A percentile compares a stretch with the other conserved stretches of the same genome.
Conservation (phyloP, 2,888 invertebrate species). For the Lasiommata megera region DNA sequence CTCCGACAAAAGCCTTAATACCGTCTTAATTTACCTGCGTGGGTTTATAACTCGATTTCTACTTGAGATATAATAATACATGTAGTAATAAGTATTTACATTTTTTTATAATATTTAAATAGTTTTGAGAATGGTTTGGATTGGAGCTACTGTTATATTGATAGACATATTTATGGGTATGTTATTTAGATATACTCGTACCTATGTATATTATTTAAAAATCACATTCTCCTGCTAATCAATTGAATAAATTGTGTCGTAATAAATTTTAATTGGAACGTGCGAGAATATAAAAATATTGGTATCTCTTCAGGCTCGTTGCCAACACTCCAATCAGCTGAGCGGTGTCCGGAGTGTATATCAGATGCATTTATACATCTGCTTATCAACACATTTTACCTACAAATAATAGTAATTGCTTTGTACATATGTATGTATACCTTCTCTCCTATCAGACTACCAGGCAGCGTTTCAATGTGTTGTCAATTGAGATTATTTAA, state of each 20-base stretch:
- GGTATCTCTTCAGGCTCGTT: slow-evolving; percentile 33
- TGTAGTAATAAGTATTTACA: background rate
- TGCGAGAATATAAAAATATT: slow-evolving; percentile 35
- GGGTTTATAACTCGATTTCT: slow-evolving; percentile 23
- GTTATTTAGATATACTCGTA: no score
- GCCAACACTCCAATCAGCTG: slow-evolving; percentile 33
- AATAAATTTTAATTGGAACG: slow-evolving; percentile 35
- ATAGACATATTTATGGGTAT: no score
- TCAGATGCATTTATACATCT: slow-evolving; percentile 23
- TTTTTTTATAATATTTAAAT: background rate
- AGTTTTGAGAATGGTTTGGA: background rate
- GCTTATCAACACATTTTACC: background rate
- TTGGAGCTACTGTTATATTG: no score
- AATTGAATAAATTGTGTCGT: slow-evolving; percentile 9
- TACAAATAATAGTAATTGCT: background rate
- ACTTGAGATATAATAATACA: background rate
- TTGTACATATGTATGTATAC: no score
- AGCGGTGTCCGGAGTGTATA: slow-evolving; percentile 27
- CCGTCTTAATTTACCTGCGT: slow-evolving; percentile 19
- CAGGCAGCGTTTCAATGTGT: no score
- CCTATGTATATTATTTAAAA: no score
- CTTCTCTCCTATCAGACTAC: no score
- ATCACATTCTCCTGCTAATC: background rate
- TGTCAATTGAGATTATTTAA: no score
- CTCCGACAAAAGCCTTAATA: background rate